A percentile compares a stretch with the other conserved stretches of the same genome.
Conservation (phyloP, 2,113 vertebrate genomes). For the Mirounga angustirostris region DNA sequence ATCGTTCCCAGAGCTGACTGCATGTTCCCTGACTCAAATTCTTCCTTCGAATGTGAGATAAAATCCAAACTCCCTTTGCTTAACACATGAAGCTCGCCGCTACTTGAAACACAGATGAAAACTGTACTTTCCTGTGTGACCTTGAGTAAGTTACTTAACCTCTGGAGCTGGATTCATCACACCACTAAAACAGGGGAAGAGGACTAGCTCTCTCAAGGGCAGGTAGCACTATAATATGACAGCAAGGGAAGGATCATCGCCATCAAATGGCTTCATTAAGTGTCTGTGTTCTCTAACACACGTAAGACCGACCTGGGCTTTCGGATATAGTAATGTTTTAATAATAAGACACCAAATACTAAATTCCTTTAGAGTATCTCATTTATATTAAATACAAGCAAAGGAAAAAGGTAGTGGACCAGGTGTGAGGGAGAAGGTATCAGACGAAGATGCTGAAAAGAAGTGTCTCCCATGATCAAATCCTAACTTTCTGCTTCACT, state of each 20-base stretch:
- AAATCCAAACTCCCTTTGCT: not conserved
- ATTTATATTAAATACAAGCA: not conserved
- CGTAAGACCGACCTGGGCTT: not conserved
- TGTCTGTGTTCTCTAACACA: not conserved
- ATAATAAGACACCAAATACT: not conserved
- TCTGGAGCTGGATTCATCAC: not conserved
- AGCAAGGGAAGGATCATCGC: not conserved
- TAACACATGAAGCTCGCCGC: not conserved
- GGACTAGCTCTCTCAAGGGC: not conserved
- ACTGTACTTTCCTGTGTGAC: not conserved
- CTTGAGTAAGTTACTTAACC: not conserved
- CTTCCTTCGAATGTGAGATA: not conserved
- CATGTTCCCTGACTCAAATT: not conserved
- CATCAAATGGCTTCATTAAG: not conserved
- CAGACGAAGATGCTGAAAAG: not conserved
- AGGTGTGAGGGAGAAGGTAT: not conserved
- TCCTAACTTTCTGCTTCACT: not conserved
- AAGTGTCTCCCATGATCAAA: not conserved
- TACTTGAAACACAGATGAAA: not conserved
- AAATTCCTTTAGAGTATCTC: not conserved
- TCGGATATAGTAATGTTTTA: not conserved
- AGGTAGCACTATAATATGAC: not conserved
- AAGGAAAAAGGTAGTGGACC: not conserved
- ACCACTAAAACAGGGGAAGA: not conserved
- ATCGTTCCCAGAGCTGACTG: not conserved